Evolutionary conservation across 2,113 vertebrate species (phyloP).

Genomic region (Ctenodactylus gundi): DNA sequence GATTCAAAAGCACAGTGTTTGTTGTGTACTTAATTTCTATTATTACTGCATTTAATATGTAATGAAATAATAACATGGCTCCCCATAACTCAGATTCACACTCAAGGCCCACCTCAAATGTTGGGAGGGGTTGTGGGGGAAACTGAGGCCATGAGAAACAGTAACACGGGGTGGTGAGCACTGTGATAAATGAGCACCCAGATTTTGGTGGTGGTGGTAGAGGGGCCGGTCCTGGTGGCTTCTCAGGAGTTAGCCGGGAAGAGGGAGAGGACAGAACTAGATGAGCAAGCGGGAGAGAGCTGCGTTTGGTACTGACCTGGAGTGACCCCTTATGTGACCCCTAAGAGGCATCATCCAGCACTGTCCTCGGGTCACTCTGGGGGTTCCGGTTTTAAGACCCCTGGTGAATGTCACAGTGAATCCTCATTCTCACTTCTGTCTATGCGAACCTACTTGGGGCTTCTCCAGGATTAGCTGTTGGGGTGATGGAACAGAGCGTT

Average conservation of each 20-base stretch:
- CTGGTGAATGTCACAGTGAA: background rate
- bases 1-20: too few species aligned
- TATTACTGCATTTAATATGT: too few species aligned
- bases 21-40: too few species aligned
- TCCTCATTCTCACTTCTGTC: background rate
- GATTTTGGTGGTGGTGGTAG: background rate
- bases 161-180: background rate
- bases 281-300: background rate
- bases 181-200: background rate
- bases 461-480: background rate
- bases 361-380: background rate
- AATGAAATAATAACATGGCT: too few species aligned
- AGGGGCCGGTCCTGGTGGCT: too few species aligned
- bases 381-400: background rate
- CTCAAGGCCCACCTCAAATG: too few species aligned
- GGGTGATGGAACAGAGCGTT: background rate
- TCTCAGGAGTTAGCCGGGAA: background rate
- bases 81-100: too few species aligned
- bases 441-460: background rate
- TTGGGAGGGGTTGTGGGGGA: background rate
- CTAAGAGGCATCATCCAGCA: background rate
- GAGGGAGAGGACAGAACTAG: background rate
- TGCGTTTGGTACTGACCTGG: accelerated
- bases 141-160: background rate
- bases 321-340: background rate